Conservation (phyloP, 2,888 invertebrate genomes). For the Melitaea athalia region DNA sequence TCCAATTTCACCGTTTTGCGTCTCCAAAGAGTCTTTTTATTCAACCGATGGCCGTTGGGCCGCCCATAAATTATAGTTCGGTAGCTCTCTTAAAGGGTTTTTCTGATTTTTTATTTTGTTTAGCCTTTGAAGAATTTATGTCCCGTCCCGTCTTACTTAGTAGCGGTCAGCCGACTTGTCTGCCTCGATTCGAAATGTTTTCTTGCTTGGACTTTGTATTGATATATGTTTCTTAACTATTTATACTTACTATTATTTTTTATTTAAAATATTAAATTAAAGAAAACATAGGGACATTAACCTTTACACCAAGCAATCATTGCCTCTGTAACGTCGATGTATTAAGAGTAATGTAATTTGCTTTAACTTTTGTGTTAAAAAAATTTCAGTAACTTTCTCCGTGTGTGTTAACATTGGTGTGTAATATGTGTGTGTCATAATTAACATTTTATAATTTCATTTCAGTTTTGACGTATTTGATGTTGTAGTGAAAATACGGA, state of each 20-base stretch:
- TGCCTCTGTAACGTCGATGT: too few species aligned
- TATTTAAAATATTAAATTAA: too few species aligned
- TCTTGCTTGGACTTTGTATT: constrained; percentile 7
- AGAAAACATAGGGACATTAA: too few species aligned
- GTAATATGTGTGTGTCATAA: too few species aligned
- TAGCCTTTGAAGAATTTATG: constrained; percentile 81
- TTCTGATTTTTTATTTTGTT: constrained; percentile 71
- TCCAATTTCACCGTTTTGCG: constrained; percentile 82
- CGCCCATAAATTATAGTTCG: constrained; percentile 82
- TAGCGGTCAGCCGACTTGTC: constrained; percentile 73
- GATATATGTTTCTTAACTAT: constrained; percentile 9
- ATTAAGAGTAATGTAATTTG: too few species aligned
- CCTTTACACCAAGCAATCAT: too few species aligned
- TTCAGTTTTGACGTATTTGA: too few species aligned
- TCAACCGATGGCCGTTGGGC: constrained; percentile 65
- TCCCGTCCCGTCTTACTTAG: constrained; percentile 80
- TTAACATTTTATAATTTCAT: too few species aligned
- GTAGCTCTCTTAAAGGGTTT: constrained; percentile 80
- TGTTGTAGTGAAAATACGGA: too few species aligned
- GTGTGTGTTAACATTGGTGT: too few species aligned
- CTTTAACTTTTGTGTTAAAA: too few species aligned
- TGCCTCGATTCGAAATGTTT: constrained; percentile 39
- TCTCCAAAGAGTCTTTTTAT: constrained; percentile 63
- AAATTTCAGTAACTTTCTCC: too few species aligned
- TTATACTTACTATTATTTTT: neutral